A percentile compares a stretch with the other conserved stretches of the same genome.
phyloP scores from a whole-genome alignment of 2,113 vertebrate species.

The Percina caprodes region DNA sequence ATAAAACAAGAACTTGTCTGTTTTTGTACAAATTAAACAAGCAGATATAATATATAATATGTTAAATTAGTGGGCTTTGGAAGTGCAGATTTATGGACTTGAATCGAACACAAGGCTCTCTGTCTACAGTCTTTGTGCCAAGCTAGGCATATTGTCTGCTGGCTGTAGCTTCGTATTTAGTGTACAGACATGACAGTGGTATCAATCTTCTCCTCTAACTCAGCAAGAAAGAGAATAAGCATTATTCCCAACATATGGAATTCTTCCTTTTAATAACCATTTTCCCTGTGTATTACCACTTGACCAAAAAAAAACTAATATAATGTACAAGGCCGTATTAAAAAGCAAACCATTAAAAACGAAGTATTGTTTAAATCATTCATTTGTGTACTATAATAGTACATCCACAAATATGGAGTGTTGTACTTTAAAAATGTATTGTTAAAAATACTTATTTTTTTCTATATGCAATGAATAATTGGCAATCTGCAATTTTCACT shows the following conservation, averaged over 20 bases:
- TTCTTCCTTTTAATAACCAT: background rate
- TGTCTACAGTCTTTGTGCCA: background rate
- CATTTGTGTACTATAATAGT: background rate
- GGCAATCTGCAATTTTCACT: background rate
- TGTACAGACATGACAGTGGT: background rate
- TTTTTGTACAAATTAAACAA: background rate
- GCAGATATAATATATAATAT: background rate
- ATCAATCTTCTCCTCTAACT: background rate
- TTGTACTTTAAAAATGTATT: background rate
- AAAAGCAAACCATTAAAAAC: background rate
- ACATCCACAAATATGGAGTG: background rate
- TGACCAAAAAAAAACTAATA: background rate
- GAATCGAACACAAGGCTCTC: no score
- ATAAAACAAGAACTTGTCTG: background rate
- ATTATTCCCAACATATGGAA: background rate
- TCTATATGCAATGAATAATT: background rate
- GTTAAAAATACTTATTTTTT: background rate
- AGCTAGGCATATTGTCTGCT: background rate
- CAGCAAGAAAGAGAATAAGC: background rate
- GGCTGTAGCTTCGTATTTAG: background rate
- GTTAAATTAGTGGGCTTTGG: background rate
- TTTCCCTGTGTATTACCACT: background rate
- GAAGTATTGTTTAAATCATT: background rate
- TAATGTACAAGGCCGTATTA: background rate
- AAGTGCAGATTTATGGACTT: background rate